phyloP scores from a whole-genome alignment of 2,113 vertebrate genomes.

The Otis tarda region DNA sequence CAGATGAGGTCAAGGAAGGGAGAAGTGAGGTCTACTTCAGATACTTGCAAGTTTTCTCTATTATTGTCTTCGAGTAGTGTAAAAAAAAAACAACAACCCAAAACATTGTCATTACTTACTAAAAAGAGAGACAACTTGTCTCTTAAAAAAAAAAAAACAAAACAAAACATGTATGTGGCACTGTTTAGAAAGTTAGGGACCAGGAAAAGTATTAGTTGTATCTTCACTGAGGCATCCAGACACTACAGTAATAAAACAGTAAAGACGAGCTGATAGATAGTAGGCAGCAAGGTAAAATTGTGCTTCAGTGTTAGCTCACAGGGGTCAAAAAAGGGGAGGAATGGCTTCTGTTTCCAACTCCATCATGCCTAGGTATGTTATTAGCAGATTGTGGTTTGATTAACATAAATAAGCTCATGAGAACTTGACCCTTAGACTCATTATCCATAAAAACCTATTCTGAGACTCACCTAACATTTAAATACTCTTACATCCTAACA shows the following conservation, averaged over 20 bases:
- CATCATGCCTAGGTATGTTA: neutral
- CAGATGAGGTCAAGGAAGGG: neutral
- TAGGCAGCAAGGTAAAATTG: neutral
- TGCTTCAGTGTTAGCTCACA: neutral
- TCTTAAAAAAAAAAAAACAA: neutral
- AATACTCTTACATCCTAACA: neutral
- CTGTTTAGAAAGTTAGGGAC: neutral
- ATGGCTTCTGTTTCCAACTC: neutral
- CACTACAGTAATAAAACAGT: neutral
- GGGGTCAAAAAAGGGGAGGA: neutral
- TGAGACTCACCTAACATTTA: neutral
- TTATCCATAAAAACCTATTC: neutral
- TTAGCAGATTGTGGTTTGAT: neutral
- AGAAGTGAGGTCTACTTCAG: neutral
- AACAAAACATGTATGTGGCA: neutral
- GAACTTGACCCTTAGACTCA: neutral
- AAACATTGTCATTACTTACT: neutral
- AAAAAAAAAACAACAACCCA: neutral
- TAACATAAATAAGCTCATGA: neutral
- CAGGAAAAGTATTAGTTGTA: neutral
- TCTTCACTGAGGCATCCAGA: neutral
- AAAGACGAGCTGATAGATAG: neutral
- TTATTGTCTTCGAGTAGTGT: neutral
- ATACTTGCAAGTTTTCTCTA: neutral
- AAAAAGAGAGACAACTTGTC: neutral